A percentile compares a stretch with the other conserved stretches of the same genome.
These are phyloP conservation scores for Acanthis flammea DNA, from an alignment of 2,797 vertebrate species.

Conservation along the genomic window DNA sequence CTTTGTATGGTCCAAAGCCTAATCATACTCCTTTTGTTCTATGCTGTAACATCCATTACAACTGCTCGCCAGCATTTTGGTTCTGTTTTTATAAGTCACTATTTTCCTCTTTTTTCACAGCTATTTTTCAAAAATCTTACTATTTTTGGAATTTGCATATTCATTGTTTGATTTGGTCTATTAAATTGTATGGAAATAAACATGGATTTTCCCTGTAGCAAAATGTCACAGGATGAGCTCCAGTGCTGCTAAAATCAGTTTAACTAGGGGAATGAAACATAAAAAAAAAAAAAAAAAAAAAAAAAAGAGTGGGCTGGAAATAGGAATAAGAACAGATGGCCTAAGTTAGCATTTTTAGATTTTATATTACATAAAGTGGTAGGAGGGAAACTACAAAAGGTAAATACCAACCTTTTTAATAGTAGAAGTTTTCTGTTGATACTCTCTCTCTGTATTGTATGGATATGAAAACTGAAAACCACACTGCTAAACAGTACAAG, in stretches of 20 bases:
- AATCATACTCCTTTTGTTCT: not conserved
- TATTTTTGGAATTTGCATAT: slow-evolving; percentile 4
- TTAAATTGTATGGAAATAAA: slow-evolving; percentile 37
- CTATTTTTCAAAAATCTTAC: not conserved
- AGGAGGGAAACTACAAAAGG: slow-evolving; percentile 39
- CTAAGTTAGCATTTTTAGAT: slow-evolving; percentile 33
- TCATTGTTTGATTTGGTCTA: slow-evolving; percentile 22
- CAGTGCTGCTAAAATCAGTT: slow-evolving; percentile 24
- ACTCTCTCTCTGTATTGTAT: not conserved
- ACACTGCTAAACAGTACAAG: not conserved
- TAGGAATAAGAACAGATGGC: slow-evolving; percentile 62
- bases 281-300: not conserved
- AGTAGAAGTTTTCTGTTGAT: slow-evolving; percentile 54
- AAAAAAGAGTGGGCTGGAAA: slow-evolving; percentile 4
- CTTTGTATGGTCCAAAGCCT: not conserved
- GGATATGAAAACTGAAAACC: not conserved
- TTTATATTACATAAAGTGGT: slow-evolving; percentile 56
- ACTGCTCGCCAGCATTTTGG: not conserved
- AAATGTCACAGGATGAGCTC: slow-evolving; percentile 27
- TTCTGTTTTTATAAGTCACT: not conserved
- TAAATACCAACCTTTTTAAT: slow-evolving; percentile 8
- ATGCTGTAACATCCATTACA: not conserved
- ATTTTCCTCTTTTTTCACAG: not conserved
- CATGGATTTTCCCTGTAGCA: slow-evolving; percentile 21
- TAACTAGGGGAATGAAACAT: not conserved